A percentile compares a stretch with the other conserved stretches of the same genome.
Evolutionary conservation across 2,113 vertebrate genomes (phyloP).

Genomic region (Cercocebus atys): DNA sequence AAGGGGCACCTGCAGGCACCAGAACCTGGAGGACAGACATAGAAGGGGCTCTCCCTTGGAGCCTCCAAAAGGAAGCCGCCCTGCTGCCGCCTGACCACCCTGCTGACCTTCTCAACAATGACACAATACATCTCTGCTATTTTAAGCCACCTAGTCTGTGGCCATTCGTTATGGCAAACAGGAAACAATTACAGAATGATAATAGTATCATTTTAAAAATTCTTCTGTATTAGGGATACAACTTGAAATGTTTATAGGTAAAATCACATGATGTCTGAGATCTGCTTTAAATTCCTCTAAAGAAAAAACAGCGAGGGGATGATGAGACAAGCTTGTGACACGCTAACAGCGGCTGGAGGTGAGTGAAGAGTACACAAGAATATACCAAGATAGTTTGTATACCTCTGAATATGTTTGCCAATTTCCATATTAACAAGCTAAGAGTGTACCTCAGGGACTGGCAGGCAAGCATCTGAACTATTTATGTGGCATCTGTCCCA

Average conservation of each 20-base stretch:
- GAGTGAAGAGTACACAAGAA: too few relatives aligned
- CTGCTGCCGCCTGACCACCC: too few relatives aligned
- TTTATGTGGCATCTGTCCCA: rapidly evolving
- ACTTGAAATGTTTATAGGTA: not conserved
- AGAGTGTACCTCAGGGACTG: not conserved
- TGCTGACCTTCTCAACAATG: not conserved
- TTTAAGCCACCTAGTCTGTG: not conserved
- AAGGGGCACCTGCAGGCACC: too few relatives aligned
- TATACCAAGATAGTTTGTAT: rapidly evolving
- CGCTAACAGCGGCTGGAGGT: rapidly evolving
- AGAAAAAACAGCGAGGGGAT: not conserved
- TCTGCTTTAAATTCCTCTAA: not conserved
- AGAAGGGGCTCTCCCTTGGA: not conserved
- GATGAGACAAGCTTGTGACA: not conserved
- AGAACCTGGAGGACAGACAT: too few relatives aligned
- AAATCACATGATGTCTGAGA: not conserved
- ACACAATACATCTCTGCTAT: not conserved
- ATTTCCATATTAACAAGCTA: not conserved
- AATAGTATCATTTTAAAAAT: not conserved
- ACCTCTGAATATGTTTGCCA: not conserved
- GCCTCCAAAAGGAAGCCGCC: not conserved
- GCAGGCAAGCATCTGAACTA: not conserved
- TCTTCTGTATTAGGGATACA: not conserved
- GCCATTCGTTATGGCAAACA: not conserved
- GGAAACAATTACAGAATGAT: not conserved